Evolutionary conservation across 2,888 invertebrate species (phyloP).

Genomic region (Drosophila anomalata): DNA sequence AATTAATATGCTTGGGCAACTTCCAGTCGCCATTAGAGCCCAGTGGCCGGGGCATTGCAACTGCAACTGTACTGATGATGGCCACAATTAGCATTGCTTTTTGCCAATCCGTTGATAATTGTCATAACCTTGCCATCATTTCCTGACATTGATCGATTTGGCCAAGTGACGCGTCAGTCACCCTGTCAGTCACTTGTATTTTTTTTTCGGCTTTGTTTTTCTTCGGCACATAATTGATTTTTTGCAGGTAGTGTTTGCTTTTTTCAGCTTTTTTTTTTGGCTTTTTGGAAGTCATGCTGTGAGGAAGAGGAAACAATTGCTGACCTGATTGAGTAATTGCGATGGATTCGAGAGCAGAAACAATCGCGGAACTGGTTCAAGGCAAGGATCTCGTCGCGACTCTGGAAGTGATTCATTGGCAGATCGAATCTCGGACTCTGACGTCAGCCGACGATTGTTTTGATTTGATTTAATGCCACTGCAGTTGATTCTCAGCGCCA

Average conservation of each 20-base stretch:
- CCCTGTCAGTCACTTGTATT: conserved; percentile 8
- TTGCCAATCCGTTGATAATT: conserved; percentile 61
- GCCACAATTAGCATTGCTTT: conserved; percentile 47
- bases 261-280: conserved; percentile 1
- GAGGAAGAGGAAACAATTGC: conserved; percentile 40
- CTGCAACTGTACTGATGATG: conserved; percentile 41
- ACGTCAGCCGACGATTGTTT: conserved; percentile 39
- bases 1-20: conserved; percentile 76
- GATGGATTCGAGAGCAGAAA: conserved; percentile 39
- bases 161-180: conserved; percentile 41
- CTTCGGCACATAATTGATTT: conserved; percentile 64
- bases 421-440: conserved; percentile 29
- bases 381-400: conserved; percentile 25
- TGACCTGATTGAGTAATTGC: conserved; percentile 47
- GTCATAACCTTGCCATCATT: conserved; percentile 76
- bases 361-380: conserved; percentile 38
- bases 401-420: conserved; percentile 25
- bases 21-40: conserved; percentile 72
- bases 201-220: conserved; percentile 12
- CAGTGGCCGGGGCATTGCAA: conserved; percentile 23
- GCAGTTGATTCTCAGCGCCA: conserved; percentile 24
- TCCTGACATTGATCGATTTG: conserved; percentile 78
- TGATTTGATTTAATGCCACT: conserved; percentile 39
- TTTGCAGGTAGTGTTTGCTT: conserved; percentile 11
- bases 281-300: conserved; percentile 65